phyloP scores from a whole-genome alignment of 1,140 invertebrate genomes.

The Zaprionus vittiger region DNA sequence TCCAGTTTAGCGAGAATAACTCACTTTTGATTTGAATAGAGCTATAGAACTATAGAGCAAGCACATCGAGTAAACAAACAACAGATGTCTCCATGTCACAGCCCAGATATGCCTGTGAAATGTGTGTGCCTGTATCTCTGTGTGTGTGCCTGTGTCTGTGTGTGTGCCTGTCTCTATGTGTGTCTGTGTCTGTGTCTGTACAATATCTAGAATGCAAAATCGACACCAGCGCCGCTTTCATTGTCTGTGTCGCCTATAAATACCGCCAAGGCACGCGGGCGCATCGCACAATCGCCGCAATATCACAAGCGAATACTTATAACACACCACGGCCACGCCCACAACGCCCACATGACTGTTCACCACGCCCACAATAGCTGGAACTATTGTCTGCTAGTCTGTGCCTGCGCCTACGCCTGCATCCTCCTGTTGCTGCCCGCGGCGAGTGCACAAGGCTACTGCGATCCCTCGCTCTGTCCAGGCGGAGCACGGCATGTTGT shows the following conservation, averaged over 20 bases:
- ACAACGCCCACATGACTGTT: neutral
- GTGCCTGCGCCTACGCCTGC: neutral
- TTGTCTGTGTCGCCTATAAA: slow-evolving; percentile 33
- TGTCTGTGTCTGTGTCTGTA: neutral
- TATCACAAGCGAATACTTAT: neutral
- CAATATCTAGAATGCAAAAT: slow-evolving; percentile 13
- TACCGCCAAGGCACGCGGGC: slow-evolving; percentile 8
- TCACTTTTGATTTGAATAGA: slow-evolving; percentile 29
- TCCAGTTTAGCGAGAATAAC: slow-evolving; percentile 17
- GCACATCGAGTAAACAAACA: slow-evolving; percentile 17
- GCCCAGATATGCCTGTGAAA: slow-evolving; percentile 20
- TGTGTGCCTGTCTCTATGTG: neutral
- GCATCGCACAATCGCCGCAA: neutral
- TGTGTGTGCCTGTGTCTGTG: neutral
- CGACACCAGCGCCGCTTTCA: neutral
- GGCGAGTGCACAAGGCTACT: slow-evolving; percentile 54
- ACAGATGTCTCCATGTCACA: slow-evolving; percentile 24
- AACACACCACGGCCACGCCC: neutral
- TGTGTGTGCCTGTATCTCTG: neutral
- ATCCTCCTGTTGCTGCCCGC: neutral
- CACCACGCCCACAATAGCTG: neutral
- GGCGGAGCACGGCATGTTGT: slow-evolving; percentile 56
- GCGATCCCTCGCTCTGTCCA: slow-evolving; percentile 60
- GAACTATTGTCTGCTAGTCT: neutral
- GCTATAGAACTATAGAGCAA: neutral